Conservation (phyloP, 92 coral and sea anemone species). For the Virgularia gustaviana region DNA sequence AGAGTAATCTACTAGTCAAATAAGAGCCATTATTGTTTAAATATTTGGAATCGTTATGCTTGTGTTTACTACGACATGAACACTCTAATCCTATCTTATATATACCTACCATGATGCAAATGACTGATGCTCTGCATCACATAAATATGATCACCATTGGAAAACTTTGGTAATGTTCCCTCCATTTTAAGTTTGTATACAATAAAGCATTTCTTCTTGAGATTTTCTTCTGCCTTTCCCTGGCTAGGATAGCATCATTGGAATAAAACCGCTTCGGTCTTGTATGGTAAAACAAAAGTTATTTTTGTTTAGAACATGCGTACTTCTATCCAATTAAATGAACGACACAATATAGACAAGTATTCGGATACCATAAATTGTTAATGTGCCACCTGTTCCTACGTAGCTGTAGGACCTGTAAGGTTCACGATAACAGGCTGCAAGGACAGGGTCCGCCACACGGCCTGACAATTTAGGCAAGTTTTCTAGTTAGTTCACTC, state of each 20-base stretch:
- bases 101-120: slow-evolving; percentile 76
- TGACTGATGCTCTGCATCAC: slow-evolving; percentile 70
- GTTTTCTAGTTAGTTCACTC: no score
- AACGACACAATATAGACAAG: not conserved
- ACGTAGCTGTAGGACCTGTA: no score
- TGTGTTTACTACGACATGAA: no score
- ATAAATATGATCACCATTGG: slow-evolving; percentile 72
- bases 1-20: no score
- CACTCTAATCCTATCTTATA: no score
- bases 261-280: not conserved
- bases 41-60: no score
- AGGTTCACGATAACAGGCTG: no score
- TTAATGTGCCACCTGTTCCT: not conserved
- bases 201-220: no score
- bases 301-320: not conserved
- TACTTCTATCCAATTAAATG: not conserved
- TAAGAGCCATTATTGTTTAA: no score
- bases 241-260: not conserved
- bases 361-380: not conserved
- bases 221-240: not conserved
- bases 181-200: no score
- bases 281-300: not conserved
- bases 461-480: no score
- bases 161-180: slow-evolving; percentile 4
- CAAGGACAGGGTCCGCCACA: no score